Evolutionary conservation across 1,140 invertebrate species (phyloP), one percentile per base, ranked within the genome.

Genomic region (Drosophila rufa): DNA sequence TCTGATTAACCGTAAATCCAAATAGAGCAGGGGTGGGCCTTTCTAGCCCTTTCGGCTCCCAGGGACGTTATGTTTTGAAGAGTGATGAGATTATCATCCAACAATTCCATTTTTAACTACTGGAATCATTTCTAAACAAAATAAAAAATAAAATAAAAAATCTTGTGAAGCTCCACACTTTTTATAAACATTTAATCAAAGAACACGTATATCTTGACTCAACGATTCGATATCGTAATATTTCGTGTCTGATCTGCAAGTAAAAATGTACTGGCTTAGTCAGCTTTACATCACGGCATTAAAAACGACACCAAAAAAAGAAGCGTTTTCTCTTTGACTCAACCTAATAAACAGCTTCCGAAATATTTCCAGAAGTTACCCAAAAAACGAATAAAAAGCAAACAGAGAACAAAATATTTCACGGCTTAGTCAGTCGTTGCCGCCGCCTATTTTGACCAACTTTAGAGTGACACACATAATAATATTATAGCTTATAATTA

Each of bases 401-500:
- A 33, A 47, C 25, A 48, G n/a, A 27, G 11, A 36, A 17, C 9
- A 38, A 57, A 50, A 55, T 65, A 48, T 36, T 57, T 58, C 36
- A 4, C 7, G n/a, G 43, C 59, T 76, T 76, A 76, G 60, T 76
- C 74, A 76, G 53, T 30, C 5, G 27, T 6, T 30, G 27, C 19
- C 22, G 45, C 30, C 8, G 33, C 47, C 36, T 48, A 75, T 36
- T 55, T 53, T 30, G 47, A 30, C 67, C 73, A 55, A 45, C 55
- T 76, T 76, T 46, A 67, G 47, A 67, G 53, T 76, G 74, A 66
- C 74, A 76, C 68, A 73, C 60, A 79, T 66, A 79, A 79, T 79
- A 79, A 58, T 76, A 73, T 59, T 73, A 73, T 30, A 36, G 42
- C 70, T 76, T 76, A 82, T 78, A 82, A 70, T 82, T 75, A 69